A percentile compares a stretch with the other conserved stretches of the same genome.
Conservation (phyloP, 2,113 vertebrate genomes). For the Saguinus midas region DNA sequence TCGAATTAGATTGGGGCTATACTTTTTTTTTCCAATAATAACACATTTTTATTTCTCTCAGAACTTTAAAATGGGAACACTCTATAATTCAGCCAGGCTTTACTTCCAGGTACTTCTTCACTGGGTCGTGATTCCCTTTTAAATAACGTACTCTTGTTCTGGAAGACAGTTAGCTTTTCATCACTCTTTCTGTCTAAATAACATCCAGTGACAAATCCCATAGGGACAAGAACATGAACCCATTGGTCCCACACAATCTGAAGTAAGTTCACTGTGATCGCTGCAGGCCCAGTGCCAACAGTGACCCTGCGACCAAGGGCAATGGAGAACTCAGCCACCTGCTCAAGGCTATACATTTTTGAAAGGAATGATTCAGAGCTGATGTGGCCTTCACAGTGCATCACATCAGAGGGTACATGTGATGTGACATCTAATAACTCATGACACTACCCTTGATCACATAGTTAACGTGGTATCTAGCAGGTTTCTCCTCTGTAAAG, state of each 20-base stretch:
- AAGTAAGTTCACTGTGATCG: constrained; percentile 87
- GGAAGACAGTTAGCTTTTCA: constrained; percentile 88
- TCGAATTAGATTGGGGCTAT: background rate
- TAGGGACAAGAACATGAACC: constrained; percentile 88
- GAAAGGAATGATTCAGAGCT: background rate
- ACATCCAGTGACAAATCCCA: constrained; percentile 90
- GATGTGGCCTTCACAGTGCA: background rate
- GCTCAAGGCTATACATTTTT: background rate
- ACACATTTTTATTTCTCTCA: no score
- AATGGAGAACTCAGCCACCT: no score
- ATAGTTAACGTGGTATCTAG: background rate
- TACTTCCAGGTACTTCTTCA: no score
- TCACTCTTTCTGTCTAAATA: constrained; percentile 91
- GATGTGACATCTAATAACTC: background rate
- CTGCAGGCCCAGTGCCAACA: constrained; percentile 45
- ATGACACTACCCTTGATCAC: background rate
- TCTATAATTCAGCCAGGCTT: no score
- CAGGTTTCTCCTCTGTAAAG: background rate
- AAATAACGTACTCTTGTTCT: constrained; percentile 93
- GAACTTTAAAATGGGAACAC: no score
- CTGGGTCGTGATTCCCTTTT: constrained; percentile 80
- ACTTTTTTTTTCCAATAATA: background rate
- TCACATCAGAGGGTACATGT: background rate
- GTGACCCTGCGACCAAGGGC: no score
- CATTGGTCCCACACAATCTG: constrained; percentile 87